A percentile compares a stretch with the other conserved stretches of the same genome.
phyloP scores from a whole-genome alignment of 2,113 vertebrate species.

The Chinchilla lanigera region DNA sequence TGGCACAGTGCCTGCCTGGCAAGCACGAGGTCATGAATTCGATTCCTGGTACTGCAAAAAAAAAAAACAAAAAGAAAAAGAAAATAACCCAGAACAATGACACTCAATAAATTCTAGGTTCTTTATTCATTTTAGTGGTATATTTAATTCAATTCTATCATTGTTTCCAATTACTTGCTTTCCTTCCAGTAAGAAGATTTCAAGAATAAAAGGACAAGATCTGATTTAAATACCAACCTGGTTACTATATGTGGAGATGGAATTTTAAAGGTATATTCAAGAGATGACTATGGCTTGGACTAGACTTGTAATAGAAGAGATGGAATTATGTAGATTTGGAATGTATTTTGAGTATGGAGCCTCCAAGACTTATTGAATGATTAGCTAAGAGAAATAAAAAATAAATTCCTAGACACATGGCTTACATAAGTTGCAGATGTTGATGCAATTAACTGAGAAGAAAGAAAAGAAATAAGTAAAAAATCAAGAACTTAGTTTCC shows the following conservation, averaged over 20 bases:
- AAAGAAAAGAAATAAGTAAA: not conserved
- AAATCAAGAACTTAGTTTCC: not conserved
- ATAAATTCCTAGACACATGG: not conserved
- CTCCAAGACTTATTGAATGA: not conserved
- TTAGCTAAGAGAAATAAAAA: not conserved
- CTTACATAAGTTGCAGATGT: not conserved
- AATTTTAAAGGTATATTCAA: not conserved
- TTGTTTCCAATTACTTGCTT: not conserved
- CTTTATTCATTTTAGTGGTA: not conserved
- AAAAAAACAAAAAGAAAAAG: too few relatives aligned
- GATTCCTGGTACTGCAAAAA: too few relatives aligned
- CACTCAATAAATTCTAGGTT: not conserved
- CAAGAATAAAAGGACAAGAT: not conserved
- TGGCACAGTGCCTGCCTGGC: too few relatives aligned
- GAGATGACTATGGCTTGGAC: not conserved
- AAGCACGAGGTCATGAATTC: too few relatives aligned
- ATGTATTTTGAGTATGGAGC: not conserved
- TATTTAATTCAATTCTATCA: not conserved
- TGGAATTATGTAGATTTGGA: not conserved
- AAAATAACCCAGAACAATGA: not conserved
- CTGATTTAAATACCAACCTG: conserved; percentile 19
- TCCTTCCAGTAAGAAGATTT: not conserved
- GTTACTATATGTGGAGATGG: not conserved
- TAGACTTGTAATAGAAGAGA: not conserved
- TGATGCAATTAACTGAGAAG: not conserved